Evolutionary conservation across 2,888 invertebrate genomes (phyloP).

Genomic region (Cosmopolites sordidus): DNA sequence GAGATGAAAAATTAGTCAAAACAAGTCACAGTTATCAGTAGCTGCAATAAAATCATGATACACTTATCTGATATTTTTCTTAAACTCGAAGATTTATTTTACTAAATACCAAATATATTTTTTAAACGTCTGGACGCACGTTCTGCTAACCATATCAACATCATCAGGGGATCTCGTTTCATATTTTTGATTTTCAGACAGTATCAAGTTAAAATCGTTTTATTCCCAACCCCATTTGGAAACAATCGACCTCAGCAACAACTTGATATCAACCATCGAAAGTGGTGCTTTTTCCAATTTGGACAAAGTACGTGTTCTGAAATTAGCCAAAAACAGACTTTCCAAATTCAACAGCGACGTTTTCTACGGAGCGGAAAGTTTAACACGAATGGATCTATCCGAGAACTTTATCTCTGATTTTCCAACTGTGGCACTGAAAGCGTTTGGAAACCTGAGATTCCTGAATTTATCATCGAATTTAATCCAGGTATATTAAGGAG

Average conservation of each 20-base stretch:
- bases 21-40: too few species aligned
- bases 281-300: constrained; percentile 71
- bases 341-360: constrained; percentile 79
- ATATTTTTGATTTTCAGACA: constrained; percentile 52
- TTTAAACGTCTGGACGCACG: too few species aligned
- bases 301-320: constrained; percentile 62
- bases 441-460: constrained; percentile 64
- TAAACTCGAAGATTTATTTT: too few species aligned
- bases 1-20: too few species aligned
- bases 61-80: too few species aligned
- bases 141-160: too few species aligned
- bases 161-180: too few species aligned
- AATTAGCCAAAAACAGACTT: constrained; percentile 73
- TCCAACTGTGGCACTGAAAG: constrained; percentile 71
- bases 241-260: constrained; percentile 73
- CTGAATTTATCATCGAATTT: constrained; percentile 82
- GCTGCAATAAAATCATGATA: too few species aligned
- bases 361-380: constrained; percentile 69
- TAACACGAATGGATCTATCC: constrained; percentile 78
- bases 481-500: constrained; percentile 64
- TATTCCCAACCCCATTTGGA: constrained; percentile 65
- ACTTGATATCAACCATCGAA: constrained; percentile 71
- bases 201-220: constrained; percentile 63
- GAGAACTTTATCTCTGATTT: constrained; percentile 82
- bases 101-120: too few species aligned